A percentile compares a stretch with the other conserved stretches of the same genome.
phyloP scores from a whole-genome alignment of 2,888 invertebrate species.

The Tenthredo livida region DNA sequence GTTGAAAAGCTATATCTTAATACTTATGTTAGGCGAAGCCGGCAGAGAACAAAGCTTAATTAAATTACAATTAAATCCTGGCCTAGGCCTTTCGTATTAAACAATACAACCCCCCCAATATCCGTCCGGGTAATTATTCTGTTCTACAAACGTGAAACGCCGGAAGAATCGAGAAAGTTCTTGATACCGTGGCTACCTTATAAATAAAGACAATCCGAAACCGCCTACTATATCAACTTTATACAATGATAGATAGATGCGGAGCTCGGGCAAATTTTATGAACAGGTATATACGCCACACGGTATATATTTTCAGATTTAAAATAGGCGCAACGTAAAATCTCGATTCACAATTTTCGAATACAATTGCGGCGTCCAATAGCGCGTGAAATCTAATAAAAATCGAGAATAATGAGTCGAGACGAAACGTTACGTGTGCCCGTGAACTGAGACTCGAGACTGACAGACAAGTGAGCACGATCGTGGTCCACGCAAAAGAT shows the following conservation, averaged over 20 bases:
- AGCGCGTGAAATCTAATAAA: constrained; percentile 22
- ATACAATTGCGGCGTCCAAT: not conserved
- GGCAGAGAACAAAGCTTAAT: constrained; percentile 41
- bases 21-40: not conserved
- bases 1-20: constrained; percentile 7
- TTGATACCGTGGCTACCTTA: constrained; percentile 25
- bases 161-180: constrained; percentile 48
- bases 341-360: not conserved
- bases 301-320: not conserved
- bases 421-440: not conserved
- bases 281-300: not conserved
- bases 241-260: not conserved
- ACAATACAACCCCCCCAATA: constrained; percentile 40
- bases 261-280: not conserved
- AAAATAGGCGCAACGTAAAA: not conserved
- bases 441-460: not conserved
- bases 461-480: not conserved
- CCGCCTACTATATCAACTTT: constrained; percentile 18
- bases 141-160: constrained; percentile 41
- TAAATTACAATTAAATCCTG: constrained; percentile 46
- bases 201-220: constrained; percentile 12
- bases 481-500: not conserved
- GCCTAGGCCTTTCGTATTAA: constrained; percentile 44
- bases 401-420: not conserved
- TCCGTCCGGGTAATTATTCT: constrained; percentile 38